Evolutionary conservation across 2,888 invertebrate genomes (phyloP), one percentile per base, ranked within the genome.

Genomic region (Hypena proboscidalis): DNA sequence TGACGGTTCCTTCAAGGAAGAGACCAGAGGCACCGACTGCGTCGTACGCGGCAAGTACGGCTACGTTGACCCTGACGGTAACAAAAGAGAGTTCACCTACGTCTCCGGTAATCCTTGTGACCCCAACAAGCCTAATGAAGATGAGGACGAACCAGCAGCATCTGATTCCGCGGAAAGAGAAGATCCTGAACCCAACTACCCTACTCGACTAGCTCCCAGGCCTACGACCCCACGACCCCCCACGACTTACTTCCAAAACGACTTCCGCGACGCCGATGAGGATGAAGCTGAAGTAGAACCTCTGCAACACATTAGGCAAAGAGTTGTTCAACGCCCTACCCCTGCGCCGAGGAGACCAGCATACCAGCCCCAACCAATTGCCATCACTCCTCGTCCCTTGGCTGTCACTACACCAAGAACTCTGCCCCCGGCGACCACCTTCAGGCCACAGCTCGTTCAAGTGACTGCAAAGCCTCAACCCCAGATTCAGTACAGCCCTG

Each of bases 41-140:
- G 96, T 97, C 0, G 96, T 96, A 3, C 92, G 96, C 46, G 97
- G 97, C 36, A 96, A 96, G 80, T 97, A 97, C 80, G 97, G 97
- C 11, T 97, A 97, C 87, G 91, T 97, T 6, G 97, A 97, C 83
- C 96, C 96, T 0, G 96, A 96, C 54, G 97, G 97, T 60, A 95
- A 96, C 85, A 95, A 95, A 71, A 86, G 96, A 58, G 96, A 97
- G 80, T 96, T 97, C 84, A 95, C 95, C 3, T 97, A 97, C 83
- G 96, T 96, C 0, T 95, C 95, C 13, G 96, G 96, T 10, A 96
- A 96, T 77, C 96, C 96, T 0, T 96, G 96, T 74, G 96, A 96
- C 73, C 96, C 96, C 4, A 96, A 96, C 81, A 95, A 95, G n/a
- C 94, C 94, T 54, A 93, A 94, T 9, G 94, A 94, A 6, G 94